Evolutionary conservation across 2,113 vertebrate genomes (phyloP).

Genomic region (Odocoileus hemionus): DNA sequence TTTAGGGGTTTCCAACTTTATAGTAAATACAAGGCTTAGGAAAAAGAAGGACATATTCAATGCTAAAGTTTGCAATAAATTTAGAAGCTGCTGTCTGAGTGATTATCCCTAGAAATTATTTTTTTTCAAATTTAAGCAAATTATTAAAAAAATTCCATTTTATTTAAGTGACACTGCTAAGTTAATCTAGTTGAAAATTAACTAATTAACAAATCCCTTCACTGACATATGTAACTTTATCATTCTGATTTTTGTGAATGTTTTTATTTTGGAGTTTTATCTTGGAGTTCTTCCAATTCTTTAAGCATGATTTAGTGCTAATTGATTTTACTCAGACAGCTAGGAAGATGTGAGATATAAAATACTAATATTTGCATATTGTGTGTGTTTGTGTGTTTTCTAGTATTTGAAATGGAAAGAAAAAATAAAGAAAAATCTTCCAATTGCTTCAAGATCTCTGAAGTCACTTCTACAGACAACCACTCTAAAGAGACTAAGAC

Average conservation of each 20-base stretch:
- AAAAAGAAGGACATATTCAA: background rate
- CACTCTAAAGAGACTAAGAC: background rate
- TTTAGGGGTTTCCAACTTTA: background rate
- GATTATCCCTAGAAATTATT: background rate
- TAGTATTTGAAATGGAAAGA: background rate
- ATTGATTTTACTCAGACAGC: background rate
- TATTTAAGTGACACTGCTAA: background rate
- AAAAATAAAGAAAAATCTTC: background rate
- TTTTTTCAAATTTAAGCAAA: background rate
- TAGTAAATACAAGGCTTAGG: background rate
- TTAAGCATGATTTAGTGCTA: background rate
- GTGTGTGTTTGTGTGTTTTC: background rate
- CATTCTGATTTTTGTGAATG: background rate
- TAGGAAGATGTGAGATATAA: background rate
- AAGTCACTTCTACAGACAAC: background rate
- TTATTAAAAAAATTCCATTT: background rate
- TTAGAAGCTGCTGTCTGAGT: background rate
- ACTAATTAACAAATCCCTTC: background rate
- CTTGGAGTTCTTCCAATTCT: background rate
- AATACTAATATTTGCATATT: background rate
- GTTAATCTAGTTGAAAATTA: constrained; percentile 9
- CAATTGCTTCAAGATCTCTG: background rate
- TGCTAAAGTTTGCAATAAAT: background rate
- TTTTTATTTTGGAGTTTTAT: background rate
- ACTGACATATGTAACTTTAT: background rate